Conservation (phyloP, 2,797 vertebrate genomes). For the Cirrhinus molitorella region DNA sequence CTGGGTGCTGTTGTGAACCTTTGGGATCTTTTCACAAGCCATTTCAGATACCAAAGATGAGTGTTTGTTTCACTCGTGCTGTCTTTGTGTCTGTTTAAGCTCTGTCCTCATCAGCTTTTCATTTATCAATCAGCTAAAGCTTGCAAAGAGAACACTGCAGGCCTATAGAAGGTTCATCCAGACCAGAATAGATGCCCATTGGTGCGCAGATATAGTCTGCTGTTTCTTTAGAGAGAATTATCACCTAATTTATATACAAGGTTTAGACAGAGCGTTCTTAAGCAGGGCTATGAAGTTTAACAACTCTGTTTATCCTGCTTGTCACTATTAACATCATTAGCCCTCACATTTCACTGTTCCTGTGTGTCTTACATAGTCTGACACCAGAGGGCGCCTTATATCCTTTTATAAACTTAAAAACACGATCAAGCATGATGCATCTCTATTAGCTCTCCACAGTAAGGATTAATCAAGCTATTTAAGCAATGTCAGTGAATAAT, state of each 20-base stretch:
- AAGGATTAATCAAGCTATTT: not conserved
- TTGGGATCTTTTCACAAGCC: not conserved
- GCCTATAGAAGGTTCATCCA: not conserved
- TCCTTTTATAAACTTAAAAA: conserved; percentile 7
- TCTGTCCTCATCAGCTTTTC: not conserved
- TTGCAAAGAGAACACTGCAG: not conserved
- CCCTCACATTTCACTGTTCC: not conserved
- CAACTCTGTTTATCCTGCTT: not conserved
- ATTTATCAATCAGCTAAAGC: not conserved
- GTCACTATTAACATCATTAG: not conserved
- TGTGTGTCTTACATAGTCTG: not conserved
- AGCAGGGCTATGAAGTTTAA: not conserved
- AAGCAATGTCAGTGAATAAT: not conserved
- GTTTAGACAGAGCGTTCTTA: not conserved
- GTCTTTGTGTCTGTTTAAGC: not conserved
- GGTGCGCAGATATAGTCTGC: not conserved
- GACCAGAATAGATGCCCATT: not conserved
- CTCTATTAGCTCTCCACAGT: not conserved
- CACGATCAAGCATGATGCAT: not conserved
- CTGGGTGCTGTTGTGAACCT: conserved; percentile 17
- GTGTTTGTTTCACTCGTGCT: conserved; percentile 10
- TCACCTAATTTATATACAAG: not conserved
- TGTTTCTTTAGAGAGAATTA: not conserved
- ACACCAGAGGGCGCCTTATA: conserved; percentile 60
- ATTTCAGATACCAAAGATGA: conserved; percentile 31